Evolutionary conservation across 2,888 invertebrate species (phyloP).

Genomic region (Euclidia mi): DNA sequence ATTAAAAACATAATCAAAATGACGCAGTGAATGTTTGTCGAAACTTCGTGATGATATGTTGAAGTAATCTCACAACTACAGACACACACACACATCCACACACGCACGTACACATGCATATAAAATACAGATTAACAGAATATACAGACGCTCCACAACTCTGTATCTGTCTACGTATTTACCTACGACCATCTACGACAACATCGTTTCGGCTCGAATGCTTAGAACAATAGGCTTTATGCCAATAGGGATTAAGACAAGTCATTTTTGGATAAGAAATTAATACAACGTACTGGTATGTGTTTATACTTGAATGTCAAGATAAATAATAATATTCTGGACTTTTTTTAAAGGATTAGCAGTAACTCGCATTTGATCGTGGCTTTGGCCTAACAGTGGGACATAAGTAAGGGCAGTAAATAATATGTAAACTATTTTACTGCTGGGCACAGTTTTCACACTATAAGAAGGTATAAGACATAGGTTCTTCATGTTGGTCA

Average conservation of each 20-base stretch:
- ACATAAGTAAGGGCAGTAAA: too few relatives aligned
- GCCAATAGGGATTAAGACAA: constrained; percentile 11
- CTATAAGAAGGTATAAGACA: too few relatives aligned
- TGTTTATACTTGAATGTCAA: too few relatives aligned
- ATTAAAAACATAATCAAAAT: constrained; percentile 26
- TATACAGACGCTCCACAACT: constrained; percentile 15
- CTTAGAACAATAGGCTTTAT: constrained; percentile 13
- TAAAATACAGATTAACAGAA: neutral
- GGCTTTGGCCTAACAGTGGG: too few relatives aligned
- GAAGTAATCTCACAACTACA: constrained; percentile 46
- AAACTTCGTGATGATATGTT: constrained; percentile 51
- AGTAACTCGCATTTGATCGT: too few relatives aligned
- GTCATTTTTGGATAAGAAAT: constrained; percentile 5
- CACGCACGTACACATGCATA: too few relatives aligned
- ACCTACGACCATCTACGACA: constrained; percentile 7
- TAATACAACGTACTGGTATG: neutral
- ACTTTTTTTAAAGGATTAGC: too few relatives aligned
- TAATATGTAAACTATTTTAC: too few relatives aligned
- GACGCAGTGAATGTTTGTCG: constrained; percentile 35
- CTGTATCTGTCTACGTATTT: constrained; percentile 11
- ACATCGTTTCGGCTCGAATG: constrained; percentile 3
- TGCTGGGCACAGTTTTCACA: too few relatives aligned
- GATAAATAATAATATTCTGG: too few relatives aligned
- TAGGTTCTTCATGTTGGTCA: too few relatives aligned
- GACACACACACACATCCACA: neutral